Evolutionary conservation across 2,113 vertebrate species (phyloP).

Genomic region (Potamarius usumacintae): DNA sequence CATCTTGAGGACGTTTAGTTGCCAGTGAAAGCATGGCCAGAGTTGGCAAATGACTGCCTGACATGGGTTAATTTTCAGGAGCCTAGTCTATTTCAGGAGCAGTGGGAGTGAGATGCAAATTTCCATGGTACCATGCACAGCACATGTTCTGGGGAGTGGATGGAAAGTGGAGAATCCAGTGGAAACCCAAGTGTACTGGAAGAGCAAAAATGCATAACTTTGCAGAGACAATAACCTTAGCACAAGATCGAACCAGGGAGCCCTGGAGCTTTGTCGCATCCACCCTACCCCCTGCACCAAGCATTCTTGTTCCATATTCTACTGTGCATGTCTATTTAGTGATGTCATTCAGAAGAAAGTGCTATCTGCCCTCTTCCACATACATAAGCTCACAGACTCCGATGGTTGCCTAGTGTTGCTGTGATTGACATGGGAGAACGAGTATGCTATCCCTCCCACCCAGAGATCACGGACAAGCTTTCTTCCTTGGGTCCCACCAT

Average conservation of each 20-base stretch:
- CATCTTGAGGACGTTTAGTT: slow-evolving; percentile 42
- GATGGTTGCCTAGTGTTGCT: not conserved
- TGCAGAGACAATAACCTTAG: not conserved
- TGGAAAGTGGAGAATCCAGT: not conserved
- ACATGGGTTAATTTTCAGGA: not conserved
- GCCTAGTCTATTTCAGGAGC: not conserved
- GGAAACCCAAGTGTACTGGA: not conserved
- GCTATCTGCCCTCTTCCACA: not conserved
- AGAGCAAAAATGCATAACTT: not conserved
- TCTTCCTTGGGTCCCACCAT: not conserved
- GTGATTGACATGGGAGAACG: not conserved
- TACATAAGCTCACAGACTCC: not conserved
- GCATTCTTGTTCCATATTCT: not conserved
- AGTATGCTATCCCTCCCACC: not conserved
- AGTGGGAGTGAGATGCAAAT: not conserved
- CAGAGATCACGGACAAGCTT: not conserved
- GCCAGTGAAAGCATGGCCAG: not conserved
- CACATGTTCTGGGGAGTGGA: not conserved
- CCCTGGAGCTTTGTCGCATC: not conserved
- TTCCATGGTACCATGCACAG: not conserved
- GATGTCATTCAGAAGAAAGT: not conserved
- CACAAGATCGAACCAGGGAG: not conserved
- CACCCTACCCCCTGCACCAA: not conserved
- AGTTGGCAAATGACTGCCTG: slow-evolving; percentile 27
- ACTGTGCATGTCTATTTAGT: slow-evolving; percentile 13